Evolutionary conservation across 2,888 invertebrate genomes (phyloP), one percentile per base, ranked within the genome.

Genomic region (Acronicta leporina): DNA sequence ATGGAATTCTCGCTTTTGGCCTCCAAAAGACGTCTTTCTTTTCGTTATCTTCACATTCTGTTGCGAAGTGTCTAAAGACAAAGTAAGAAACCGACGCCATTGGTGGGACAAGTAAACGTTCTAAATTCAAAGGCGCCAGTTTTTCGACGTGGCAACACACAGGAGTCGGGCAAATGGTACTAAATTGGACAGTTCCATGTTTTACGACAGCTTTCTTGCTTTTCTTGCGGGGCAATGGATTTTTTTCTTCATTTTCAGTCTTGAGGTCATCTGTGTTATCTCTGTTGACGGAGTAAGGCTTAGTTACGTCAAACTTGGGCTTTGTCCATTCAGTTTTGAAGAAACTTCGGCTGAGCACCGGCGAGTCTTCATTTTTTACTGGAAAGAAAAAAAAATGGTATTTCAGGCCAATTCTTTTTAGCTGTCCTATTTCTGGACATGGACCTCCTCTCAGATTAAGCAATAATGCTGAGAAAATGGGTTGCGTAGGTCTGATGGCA

Each of bases 281-380:
- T 13, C 66, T 73, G 5, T 45, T 13, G 5, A 38, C 51, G 0
- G 15, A 46, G 35, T 66, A 70, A 0, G 77, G 70, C 15, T 73
- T 78, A 11, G n/a, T 60, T 1, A 59, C 47, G 13, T 62, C 56
- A 33, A 62, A 78, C 41, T 70, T 70, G 0, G 77, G 77, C 10
- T 78, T 78, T 0, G 53, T 61, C 78, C 77, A 78, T 62, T 73
- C 71, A 0, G 76, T 78, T 61, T 55, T 75, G 54, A 40, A 71
- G 27, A 78, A 81, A 16, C 55, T 67, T 49, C 77, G 66, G 5
- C 52, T 55, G 0, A 71, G 46, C 5, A 68, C 35, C 1, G 73
- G 75, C 0, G 68, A 68, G 4, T 59, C 44, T 61, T 73, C 73
- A 20, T 72, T 76, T n/a, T 41, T 47, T 4, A 76, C 83, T 83